phyloP scores from a whole-genome alignment of 2,113 vertebrate species.

The Saguinus midas region DNA sequence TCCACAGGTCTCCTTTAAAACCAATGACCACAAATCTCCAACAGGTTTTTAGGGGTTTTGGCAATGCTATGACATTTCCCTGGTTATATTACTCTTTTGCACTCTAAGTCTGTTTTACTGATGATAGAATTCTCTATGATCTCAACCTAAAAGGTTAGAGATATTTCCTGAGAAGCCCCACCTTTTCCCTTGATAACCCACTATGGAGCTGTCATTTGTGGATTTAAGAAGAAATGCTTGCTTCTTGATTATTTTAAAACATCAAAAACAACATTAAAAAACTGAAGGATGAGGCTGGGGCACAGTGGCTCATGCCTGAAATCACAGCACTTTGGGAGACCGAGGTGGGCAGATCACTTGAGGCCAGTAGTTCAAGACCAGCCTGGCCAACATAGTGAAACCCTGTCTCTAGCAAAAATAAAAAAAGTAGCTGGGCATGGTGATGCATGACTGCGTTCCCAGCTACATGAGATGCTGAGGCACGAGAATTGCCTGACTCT shows the following conservation, averaged over 20 bases:
- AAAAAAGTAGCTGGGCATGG: neutral
- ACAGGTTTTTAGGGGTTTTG: neutral
- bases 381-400: neutral
- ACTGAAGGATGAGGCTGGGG: neutral
- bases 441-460: neutral
- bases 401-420: neutral
- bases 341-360: neutral
- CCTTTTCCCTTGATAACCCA: neutral
- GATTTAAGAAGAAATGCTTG: neutral
- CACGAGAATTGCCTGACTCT: neutral
- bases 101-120: neutral
- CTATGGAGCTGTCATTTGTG: neutral
- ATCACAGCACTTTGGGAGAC: too few relatives aligned
- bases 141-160: neutral
- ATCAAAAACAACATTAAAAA: neutral
- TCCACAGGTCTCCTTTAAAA: neutral
- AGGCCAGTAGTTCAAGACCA: neutral
- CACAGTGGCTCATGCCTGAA: too few relatives aligned
- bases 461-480: neutral
- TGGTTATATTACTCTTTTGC: neutral
- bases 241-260: neutral
- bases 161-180: neutral
- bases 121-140: neutral
- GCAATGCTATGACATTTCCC: neutral
- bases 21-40: neutral